phyloP scores from a whole-genome alignment of 2,888 invertebrate species.

The Acleris sparsana region DNA sequence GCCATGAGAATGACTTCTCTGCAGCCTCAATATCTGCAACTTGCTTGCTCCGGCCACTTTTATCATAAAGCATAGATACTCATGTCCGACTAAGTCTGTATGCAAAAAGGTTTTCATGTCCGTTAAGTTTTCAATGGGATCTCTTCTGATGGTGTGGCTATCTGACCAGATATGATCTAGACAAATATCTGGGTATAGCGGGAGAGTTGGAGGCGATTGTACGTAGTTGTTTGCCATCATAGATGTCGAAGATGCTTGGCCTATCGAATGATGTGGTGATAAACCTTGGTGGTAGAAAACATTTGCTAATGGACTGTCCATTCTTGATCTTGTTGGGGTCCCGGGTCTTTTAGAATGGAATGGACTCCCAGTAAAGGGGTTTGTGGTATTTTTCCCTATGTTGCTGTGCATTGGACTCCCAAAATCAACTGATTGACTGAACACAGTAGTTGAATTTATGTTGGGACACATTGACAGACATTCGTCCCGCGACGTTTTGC shows the following conservation, averaged over 20 bases:
- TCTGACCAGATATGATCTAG: conserved; percentile 96
- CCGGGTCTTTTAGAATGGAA: conserved; percentile 63
- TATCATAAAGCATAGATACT: conserved; percentile 90
- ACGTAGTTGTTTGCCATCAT: conserved; percentile 75
- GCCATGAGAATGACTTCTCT: conserved; percentile 83
- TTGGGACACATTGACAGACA: conserved; percentile 84
- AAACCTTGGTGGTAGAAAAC: conserved; percentile 75
- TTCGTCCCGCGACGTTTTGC: conserved; percentile 90
- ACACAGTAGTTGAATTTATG: conserved; percentile 67
- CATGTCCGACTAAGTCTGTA: conserved; percentile 93
- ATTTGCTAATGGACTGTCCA: conserved; percentile 76
- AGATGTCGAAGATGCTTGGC: conserved; percentile 73
- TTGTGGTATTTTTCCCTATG: conserved; percentile 57
- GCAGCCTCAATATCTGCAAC: conserved; percentile 87
- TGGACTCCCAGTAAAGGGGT: conserved; percentile 72
- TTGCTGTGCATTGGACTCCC: conserved; percentile 72
- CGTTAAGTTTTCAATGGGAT: conserved; percentile 61
- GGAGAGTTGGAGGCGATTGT: conserved; percentile 84
- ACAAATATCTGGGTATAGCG: conserved; percentile 92
- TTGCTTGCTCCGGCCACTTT: conserved; percentile 74
- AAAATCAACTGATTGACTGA: conserved; percentile 74
- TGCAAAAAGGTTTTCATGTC: conserved; percentile 90
- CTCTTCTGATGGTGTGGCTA: conserved; percentile 69
- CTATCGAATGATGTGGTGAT: conserved; percentile 75
- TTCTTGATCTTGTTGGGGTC: conserved; percentile 65